Conservation (phyloP, 1,140 invertebrate species). For the Aphaenogaster floridana region DNA sequence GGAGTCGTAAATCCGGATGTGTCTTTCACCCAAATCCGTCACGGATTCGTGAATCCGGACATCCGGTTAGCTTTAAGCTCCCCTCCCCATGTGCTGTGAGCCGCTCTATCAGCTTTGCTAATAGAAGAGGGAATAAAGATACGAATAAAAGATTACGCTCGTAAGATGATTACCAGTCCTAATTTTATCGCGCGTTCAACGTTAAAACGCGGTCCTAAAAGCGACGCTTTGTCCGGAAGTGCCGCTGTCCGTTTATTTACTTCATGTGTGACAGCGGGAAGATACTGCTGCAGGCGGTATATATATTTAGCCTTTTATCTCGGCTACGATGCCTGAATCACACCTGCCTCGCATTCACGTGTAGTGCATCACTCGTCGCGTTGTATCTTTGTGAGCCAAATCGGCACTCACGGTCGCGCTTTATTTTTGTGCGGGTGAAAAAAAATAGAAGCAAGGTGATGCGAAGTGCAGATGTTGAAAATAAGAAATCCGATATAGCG, state of each 20-base stretch:
- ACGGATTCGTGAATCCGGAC: slow-evolving; percentile 30
- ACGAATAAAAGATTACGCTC: neutral
- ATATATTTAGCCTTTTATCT: slow-evolving; percentile 37
- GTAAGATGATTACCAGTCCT: neutral
- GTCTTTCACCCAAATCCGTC: slow-evolving; percentile 30
- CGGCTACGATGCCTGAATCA: slow-evolving; percentile 20
- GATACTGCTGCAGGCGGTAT: neutral
- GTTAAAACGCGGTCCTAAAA: neutral
- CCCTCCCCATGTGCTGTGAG: neutral
- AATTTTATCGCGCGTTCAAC: neutral
- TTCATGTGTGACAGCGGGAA: neutral
- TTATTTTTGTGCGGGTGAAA: neutral
- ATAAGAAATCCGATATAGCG: neutral
- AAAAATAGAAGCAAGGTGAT: neutral
- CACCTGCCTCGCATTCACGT: slow-evolving; percentile 24
- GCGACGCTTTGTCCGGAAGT: neutral
- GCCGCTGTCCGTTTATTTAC: slow-evolving; percentile 1
- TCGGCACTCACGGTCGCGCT: slow-evolving; percentile 8
- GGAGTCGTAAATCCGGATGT: neutral
- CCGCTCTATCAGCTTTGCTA: slow-evolving; percentile 1
- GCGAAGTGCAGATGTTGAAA: neutral
- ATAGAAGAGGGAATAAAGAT: neutral
- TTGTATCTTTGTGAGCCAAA: slow-evolving; percentile 9
- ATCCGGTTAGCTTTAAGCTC: slow-evolving; percentile 1
- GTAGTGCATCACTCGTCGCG: neutral